Evolutionary conservation across 2,797 vertebrate genomes (phyloP), one percentile per base, ranked within the genome.

Genomic region (Alosa sapidissima): DNA sequence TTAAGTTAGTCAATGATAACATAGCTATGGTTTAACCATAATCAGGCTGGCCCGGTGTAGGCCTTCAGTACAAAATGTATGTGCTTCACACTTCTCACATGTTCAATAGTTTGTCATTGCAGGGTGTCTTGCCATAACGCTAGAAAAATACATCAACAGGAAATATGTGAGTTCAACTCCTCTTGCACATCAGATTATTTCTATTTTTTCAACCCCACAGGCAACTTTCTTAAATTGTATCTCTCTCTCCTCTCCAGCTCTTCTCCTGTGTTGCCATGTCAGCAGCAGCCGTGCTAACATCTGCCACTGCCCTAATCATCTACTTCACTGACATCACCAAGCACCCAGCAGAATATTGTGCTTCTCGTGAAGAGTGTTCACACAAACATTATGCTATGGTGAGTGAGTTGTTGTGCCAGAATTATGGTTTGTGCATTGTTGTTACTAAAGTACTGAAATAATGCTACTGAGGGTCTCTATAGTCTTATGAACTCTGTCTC

Each of bases 31-130:
- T 28, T 28, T 28, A 28, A 28, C 28, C 28, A 28, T 28, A 28
- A 28, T 28, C 28, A 36, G 65, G 33, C 13, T 72, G 33, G 28
- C 33, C 33, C 41, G 65, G 19, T 65, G 62, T 65, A 6, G 58
- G 62, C 65, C 28, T 36, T 36, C 28, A 13, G 10, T 28, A 28
- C 28, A 3, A 72, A 41, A 47, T 45, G 41, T 78, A 45, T 47
- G 33, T 68, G 65, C 28, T 9, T 60, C 58, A 60, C 16, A 78
- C 10, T 3, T 84, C 0, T 36, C 45, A 86, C 33, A 84, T 49
- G 86, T n/a, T 72, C 84, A 58, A 1, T 84, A 96, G 95, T 95
- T 95, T 87, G 85, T 96, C 21, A 8, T 89, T 58, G 90, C 94
- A 65, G 95, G 95, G 85, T 86, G 87, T 14, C 24, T 90, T 3